Base-by-base conservation (phyloP, 2,113 vertebrate species). In the Myocastor coypus region DNA sequence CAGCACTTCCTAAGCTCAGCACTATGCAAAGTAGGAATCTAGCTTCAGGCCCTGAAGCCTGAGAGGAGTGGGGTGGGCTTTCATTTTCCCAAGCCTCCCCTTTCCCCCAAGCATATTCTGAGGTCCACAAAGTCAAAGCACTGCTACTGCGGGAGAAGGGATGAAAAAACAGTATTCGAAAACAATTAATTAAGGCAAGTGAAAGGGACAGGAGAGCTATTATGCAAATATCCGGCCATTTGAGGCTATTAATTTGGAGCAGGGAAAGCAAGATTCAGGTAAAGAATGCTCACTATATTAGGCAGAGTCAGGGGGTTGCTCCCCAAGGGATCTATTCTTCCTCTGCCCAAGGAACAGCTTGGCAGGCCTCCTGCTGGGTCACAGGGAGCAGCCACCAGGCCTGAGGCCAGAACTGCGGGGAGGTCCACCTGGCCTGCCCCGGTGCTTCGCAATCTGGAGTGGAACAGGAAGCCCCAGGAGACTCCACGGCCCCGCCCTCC, bases 171-270 rank as follows among this genome's bases (percentile, higher is more conserved):
- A 2, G 82, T 30, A 85, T 91, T 96, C 85, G 32, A 57, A 63
- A 71, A 12, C 42, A 84, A 46, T 88, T 80, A 46, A 91, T 93
- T 61, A 55, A 24, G 28, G 34, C 26, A 24, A 16, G 26, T 1
- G 52, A 52, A 82, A 55, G 71, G 90, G 64, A 66, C 59, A 28
- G 50, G 61, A 88, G 61, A 92, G 83, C 88, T 83, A 73, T 90
- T 83, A 92, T 57, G 94, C 52, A 96, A 90, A 97, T 81, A 24
- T 0, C 14, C 0, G 7, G 89, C 69, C 81, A 40, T 66, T 82
- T 71, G 3, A 40, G 89, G 46, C 94, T 61, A 3, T 50, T 89
- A 64, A 83, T 85, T 89, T 69, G 40, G 77, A 28, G 92, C n/a
- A 37, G 10, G 16, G 69, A n/a, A 24, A 0, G 14, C 3, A 5